phyloP scores from a whole-genome alignment of 1,140 invertebrate genomes.

The Pseudomyrmex flavicornis region DNA sequence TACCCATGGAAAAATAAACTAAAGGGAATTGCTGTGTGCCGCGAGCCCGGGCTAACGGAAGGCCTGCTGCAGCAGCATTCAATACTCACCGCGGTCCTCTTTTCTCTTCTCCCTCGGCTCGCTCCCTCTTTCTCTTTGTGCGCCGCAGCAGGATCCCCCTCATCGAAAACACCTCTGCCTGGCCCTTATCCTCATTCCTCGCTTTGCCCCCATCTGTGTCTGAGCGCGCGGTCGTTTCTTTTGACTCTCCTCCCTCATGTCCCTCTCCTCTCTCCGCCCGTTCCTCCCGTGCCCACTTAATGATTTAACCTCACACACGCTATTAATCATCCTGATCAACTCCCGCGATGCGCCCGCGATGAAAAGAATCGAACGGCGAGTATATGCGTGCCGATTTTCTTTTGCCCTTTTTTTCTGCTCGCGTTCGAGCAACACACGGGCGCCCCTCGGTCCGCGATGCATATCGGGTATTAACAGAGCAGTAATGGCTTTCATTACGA shows the following conservation, averaged over 20 bases:
- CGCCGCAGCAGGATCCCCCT: constrained; percentile 64
- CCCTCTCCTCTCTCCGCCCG: neutral
- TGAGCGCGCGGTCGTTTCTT: constrained; percentile 25
- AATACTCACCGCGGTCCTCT: constrained; percentile 54
- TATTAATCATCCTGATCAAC: constrained; percentile 74
- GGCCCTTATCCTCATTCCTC: constrained; percentile 55
- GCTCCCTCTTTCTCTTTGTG: constrained; percentile 67
- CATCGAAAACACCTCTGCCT: constrained; percentile 66
- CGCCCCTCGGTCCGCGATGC: neutral
- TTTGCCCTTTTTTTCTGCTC: neutral
- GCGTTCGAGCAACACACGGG: neutral
- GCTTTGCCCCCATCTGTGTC: neutral
- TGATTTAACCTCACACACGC: constrained; percentile 67
- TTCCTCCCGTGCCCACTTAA: constrained; percentile 64
- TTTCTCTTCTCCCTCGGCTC: constrained; percentile 8
- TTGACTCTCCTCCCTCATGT: constrained; percentile 6
- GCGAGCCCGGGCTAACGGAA: constrained; percentile 58
- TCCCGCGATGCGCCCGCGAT: constrained; percentile 12
- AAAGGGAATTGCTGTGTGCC: constrained; percentile 69
- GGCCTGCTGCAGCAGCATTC: constrained; percentile 64
- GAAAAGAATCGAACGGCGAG: constrained; percentile 26
- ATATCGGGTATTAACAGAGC: constrained; percentile 26
- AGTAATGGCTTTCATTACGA: constrained; percentile 44
- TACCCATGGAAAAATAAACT: constrained; percentile 78
- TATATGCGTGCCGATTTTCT: constrained; percentile 4